These are phyloP conservation scores for Gymnoscelis rufifasciata DNA, from an alignment of 2,888 invertebrate genomes.

Conservation along the genomic window DNA sequence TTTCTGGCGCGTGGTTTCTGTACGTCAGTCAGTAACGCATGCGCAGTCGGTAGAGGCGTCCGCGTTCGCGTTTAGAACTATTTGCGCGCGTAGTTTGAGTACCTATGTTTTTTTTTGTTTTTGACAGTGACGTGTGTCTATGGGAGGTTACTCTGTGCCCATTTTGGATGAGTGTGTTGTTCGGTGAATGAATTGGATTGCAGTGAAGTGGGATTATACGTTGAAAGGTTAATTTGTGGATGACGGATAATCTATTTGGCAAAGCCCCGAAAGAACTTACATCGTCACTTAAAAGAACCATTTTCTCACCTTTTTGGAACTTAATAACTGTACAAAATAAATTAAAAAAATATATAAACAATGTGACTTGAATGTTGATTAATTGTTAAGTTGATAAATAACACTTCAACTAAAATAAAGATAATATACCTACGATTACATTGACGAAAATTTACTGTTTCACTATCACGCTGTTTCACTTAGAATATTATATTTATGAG, in stretches of 20 bases:
- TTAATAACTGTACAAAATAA: no score
- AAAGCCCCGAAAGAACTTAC: background rate
- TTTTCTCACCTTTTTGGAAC: no score
- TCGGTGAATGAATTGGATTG: slow-evolving; percentile 59
- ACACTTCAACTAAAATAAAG: no score
- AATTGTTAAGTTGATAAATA: no score
- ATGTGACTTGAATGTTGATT: no score
- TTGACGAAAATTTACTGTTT: no score
- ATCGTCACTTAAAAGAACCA: no score
- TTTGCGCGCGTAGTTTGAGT: slow-evolving; percentile 47
- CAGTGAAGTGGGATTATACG: slow-evolving; percentile 39
- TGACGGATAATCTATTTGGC: slow-evolving; percentile 1
- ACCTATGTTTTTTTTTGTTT: slow-evolving; percentile 23
- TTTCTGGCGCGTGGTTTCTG: slow-evolving; percentile 49
- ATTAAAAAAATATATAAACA: no score
- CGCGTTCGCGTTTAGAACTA: slow-evolving; percentile 51
- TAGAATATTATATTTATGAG: no score
- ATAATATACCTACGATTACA: no score
- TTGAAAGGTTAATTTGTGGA: slow-evolving; percentile 28
- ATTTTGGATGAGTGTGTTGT: slow-evolving; percentile 30
- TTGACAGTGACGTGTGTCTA: slow-evolving; percentile 33
- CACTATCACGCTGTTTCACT: no score
- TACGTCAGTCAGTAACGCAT: slow-evolving; percentile 66
- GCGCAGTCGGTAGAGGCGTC: slow-evolving; percentile 57
- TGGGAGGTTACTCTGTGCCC: slow-evolving; percentile 4